phyloP scores from a whole-genome alignment of 1,140 invertebrate genomes.

The Bacillus rossius region DNA sequence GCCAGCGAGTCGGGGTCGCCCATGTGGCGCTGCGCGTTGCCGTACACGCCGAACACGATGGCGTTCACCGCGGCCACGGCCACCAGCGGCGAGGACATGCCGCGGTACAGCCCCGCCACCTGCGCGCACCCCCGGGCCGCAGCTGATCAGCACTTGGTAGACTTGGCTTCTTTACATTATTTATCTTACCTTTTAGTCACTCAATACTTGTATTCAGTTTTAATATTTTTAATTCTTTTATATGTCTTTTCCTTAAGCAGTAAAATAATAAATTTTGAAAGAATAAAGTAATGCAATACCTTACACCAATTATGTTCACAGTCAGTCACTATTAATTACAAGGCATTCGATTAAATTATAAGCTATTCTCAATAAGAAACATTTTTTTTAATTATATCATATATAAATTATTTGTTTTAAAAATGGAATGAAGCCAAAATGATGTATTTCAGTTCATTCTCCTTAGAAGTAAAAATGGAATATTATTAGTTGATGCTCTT shows the following conservation, averaged over 20 bases:
- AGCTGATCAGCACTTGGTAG: background rate
- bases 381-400: too few relatives aligned
- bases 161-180: background rate
- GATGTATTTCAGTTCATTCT: too few relatives aligned
- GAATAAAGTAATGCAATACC: background rate
- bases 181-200: background rate
- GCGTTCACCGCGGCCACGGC: constrained; percentile 85
- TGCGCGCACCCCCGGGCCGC: constrained; percentile 21
- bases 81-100: constrained; percentile 79
- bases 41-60: constrained; percentile 88
- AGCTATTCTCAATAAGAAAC: too few relatives aligned
- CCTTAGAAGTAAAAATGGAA: too few relatives aligned
- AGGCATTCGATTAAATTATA: too few relatives aligned
- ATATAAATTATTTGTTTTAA: too few relatives aligned
- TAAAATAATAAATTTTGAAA: background rate
- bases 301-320: background rate
- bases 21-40: constrained; percentile 60
- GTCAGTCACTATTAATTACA: too few relatives aligned
- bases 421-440: too few relatives aligned
- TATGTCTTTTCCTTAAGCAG: too few relatives aligned
- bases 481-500: too few relatives aligned
- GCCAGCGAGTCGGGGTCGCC: constrained; percentile 48
- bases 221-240: too few relatives aligned
- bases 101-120: constrained; percentile 66
- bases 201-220: background rate